phyloP scores from a whole-genome alignment of 2,113 vertebrate genomes.

The Pimephales promelas region DNA sequence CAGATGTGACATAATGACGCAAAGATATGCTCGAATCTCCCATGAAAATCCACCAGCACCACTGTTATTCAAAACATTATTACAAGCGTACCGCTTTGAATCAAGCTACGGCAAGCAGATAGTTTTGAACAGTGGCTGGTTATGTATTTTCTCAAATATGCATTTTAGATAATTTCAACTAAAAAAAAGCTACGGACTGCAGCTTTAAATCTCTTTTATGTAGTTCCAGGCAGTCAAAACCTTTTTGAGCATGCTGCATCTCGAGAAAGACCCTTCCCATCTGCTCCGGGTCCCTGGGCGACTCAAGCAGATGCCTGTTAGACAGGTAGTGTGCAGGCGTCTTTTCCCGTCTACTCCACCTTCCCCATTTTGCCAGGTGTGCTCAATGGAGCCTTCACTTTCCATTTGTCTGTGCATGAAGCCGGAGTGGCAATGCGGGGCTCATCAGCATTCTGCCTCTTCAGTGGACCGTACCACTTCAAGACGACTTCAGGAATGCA shows the following conservation, averaged over 20 bases:
- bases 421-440: conserved; percentile 21
- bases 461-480: conserved; percentile 30
- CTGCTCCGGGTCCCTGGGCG: conserved; percentile 32
- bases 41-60: too few relatives aligned
- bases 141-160: too few relatives aligned
- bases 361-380: conserved; percentile 53
- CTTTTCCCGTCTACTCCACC: conserved; percentile 38
- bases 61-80: too few relatives aligned
- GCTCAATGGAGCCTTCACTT: conserved; percentile 58
- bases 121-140: too few relatives aligned
- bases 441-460: conserved; percentile 50
- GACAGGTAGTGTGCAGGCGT: conserved; percentile 44
- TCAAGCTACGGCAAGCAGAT: too few relatives aligned
- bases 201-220: conserved; percentile 7
- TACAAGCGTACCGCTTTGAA: too few relatives aligned
- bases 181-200: too few relatives aligned
- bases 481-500: conserved; percentile 50
- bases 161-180: too few relatives aligned
- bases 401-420: conserved; percentile 56
- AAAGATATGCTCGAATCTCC: too few relatives aligned
- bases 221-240: neutral
- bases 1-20: too few relatives aligned
- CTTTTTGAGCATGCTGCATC: conserved; percentile 9
- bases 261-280: conserved; percentile 46
- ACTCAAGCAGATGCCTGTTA: conserved; percentile 44